phyloP scores from a whole-genome alignment of 2,888 invertebrate species.

The Hemaris fuciformis region DNA sequence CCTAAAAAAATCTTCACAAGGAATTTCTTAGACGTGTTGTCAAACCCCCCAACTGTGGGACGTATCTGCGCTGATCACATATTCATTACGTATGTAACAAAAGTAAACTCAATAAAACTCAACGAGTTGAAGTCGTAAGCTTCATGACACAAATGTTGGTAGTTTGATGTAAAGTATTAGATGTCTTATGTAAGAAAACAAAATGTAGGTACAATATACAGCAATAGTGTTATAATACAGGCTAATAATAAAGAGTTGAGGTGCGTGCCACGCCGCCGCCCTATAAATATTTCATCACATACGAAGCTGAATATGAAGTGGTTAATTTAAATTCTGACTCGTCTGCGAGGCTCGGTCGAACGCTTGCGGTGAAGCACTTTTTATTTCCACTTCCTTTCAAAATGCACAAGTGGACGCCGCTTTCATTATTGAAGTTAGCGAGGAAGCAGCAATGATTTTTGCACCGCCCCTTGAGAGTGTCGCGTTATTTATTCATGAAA shows the following conservation, averaged over 20 bases:
- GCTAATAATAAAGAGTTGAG: constrained; percentile 36
- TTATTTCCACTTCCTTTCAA: constrained; percentile 42
- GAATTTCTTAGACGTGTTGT: no score
- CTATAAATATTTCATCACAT: constrained; percentile 63
- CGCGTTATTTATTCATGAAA: constrained; percentile 32
- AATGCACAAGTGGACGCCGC: constrained; percentile 40
- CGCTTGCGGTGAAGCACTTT: constrained; percentile 39
- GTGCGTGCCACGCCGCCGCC: constrained; percentile 43
- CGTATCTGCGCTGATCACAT: no score
- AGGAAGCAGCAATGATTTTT: constrained; percentile 37
- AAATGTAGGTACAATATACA: not conserved
- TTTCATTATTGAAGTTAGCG: constrained; percentile 42
- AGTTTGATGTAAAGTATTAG: not conserved
- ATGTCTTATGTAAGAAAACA: not conserved
- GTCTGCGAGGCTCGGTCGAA: constrained; percentile 43
- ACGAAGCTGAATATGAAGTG: constrained; percentile 65
- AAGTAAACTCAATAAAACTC: no score
- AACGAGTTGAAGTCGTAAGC: no score
- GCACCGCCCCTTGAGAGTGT: constrained; percentile 26
- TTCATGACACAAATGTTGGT: no score
- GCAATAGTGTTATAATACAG: constrained; percentile 3
- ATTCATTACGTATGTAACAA: no score
- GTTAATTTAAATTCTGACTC: constrained; percentile 71
- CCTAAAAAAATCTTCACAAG: no score
- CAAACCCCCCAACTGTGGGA: no score